A percentile compares a stretch with the other conserved stretches of the same genome.
phyloP scores from a whole-genome alignment of 2,888 invertebrate species.

The Acheta domesticus region DNA sequence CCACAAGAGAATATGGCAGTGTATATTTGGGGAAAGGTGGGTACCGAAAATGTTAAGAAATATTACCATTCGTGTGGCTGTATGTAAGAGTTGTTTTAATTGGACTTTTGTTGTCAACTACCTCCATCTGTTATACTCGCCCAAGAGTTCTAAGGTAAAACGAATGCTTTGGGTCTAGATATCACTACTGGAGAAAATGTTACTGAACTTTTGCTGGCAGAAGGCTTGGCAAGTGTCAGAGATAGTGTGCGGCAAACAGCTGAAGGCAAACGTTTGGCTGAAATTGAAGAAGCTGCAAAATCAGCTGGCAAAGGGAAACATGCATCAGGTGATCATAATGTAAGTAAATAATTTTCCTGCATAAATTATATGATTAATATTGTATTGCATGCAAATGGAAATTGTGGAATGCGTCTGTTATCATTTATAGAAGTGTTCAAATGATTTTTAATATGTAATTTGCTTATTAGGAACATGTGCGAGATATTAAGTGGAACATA shows the following conservation, averaged over 20 bases:
- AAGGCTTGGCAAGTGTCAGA: slow-evolving; percentile 82
- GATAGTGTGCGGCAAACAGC: slow-evolving; percentile 62
- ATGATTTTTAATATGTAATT: not conserved
- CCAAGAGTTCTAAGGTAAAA: too few relatives aligned
- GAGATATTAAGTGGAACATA: slow-evolving; percentile 83
- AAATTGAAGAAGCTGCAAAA: slow-evolving; percentile 88
- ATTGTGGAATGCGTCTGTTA: slow-evolving; percentile 12
- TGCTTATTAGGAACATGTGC: slow-evolving; percentile 62
- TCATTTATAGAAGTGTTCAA: not conserved
- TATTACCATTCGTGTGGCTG: not conserved
- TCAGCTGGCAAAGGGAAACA: slow-evolving; percentile 83
- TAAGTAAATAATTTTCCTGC: slow-evolving; percentile 36
- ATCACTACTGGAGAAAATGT: slow-evolving; percentile 76
- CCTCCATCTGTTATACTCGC: slow-evolving; percentile 32
- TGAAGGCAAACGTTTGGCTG: slow-evolving; percentile 67
- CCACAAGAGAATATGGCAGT: slow-evolving; percentile 81
- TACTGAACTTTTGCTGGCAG: slow-evolving; percentile 80
- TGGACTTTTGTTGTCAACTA: slow-evolving; percentile 28
- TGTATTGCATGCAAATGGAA: not conserved
- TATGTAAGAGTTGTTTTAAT: too few relatives aligned
- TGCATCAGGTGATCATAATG: slow-evolving; percentile 46
- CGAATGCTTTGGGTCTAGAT: slow-evolving; percentile 42
- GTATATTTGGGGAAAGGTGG: slow-evolving; percentile 80
- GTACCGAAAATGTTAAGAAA: slow-evolving; percentile 19
- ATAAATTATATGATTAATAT: slow-evolving; percentile 20